phyloP scores from a whole-genome alignment of 2,797 vertebrate species.

The Sphaeramia orbicularis region DNA sequence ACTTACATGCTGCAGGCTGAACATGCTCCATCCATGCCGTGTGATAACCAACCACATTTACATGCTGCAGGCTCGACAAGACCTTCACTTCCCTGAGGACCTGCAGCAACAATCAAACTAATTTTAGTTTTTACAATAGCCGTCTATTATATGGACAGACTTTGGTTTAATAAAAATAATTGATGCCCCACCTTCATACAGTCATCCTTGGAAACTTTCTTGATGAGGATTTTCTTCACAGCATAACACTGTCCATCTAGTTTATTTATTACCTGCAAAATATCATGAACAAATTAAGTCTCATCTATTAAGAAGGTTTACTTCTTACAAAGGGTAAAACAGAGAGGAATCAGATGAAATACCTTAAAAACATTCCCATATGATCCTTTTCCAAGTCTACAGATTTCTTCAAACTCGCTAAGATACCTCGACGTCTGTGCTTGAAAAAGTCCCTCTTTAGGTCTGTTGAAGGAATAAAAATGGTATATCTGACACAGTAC shows the following conservation, averaged over 20 bases:
- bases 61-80: slow-evolving; percentile 94
- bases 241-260: slow-evolving; percentile 95
- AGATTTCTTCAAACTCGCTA: slow-evolving; percentile 95
- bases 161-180: neutral
- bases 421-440: slow-evolving; percentile 95
- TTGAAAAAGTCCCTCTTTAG: slow-evolving; percentile 88
- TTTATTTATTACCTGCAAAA: slow-evolving; percentile 94
- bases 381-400: slow-evolving; percentile 92
- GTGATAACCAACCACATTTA: slow-evolving; percentile 95
- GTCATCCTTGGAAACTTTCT: slow-evolving; percentile 91
- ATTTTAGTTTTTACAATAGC: fast-evolving
- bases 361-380: slow-evolving; percentile 98
- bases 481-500: neutral
- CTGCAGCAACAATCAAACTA: slow-evolving; percentile 71
- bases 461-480: slow-evolving; percentile 61
- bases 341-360: slow-evolving; percentile 2
- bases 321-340: neutral
- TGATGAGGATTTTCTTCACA: slow-evolving; percentile 98
- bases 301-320: neutral
- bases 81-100: slow-evolving; percentile 97
- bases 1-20: slow-evolving; percentile 82
- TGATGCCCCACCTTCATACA: slow-evolving; percentile 91
- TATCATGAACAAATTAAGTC: neutral
- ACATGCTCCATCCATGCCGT: slow-evolving; percentile 98
- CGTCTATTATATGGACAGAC: neutral